Conservation (phyloP, 2,888 invertebrate genomes). For the Phalangium opilio region DNA sequence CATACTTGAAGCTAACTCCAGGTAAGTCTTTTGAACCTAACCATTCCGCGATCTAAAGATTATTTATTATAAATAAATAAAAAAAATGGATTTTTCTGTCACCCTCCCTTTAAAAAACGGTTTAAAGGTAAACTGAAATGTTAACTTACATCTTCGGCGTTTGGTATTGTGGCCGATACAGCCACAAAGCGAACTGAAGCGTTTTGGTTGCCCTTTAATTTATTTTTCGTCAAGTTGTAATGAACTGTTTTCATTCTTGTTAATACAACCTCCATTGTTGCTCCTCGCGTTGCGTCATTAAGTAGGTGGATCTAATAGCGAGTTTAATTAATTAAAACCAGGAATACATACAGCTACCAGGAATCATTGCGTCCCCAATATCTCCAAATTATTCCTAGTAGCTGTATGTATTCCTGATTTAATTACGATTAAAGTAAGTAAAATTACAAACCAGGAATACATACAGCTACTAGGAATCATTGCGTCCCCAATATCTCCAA, state of each 20-base stretch:
- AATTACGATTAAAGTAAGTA: no score
- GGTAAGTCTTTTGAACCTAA: conserved; percentile 36
- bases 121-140: not conserved
- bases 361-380: no score
- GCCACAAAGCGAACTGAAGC: conserved; percentile 46
- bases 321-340: no score
- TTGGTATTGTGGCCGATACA: conserved; percentile 62
- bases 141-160: conserved; percentile 45
- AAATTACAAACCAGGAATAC: no score
- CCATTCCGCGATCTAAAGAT: conserved; percentile 45
- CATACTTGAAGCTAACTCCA: conserved; percentile 30
- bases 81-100: not conserved
- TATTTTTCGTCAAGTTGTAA: conserved; percentile 24
- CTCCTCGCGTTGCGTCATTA: conserved; percentile 52
- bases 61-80: not conserved
- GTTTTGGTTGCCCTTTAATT: not conserved
- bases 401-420: conserved; percentile 1
- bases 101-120: not conserved
- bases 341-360: not conserved
- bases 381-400: no score
- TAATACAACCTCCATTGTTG: conserved; percentile 60
- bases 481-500: no score
- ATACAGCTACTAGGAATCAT: no score
- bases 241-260: conserved; percentile 64
- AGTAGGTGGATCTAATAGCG: conserved; percentile 47